Evolutionary conservation across 2,797 vertebrate species (phyloP).

Genomic region (Cryptoblepharus egeriae): DNA sequence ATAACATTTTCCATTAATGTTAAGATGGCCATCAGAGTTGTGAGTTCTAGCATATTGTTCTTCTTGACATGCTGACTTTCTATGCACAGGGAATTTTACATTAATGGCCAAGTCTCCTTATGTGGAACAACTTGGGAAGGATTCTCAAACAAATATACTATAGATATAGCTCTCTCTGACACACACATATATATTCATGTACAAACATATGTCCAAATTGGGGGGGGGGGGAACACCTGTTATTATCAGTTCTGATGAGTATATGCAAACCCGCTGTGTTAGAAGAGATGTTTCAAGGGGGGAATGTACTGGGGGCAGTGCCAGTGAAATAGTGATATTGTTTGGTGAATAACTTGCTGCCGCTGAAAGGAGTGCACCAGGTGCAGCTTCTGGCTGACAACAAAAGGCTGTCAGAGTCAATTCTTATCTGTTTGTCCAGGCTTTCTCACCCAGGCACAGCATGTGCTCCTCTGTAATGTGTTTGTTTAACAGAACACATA

Average conservation of each 20-base stretch:
- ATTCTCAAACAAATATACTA: no score
- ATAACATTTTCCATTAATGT: not conserved
- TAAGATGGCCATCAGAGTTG: not conserved
- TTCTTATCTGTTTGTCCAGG: slow-evolving; percentile 32
- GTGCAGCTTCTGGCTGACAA: slow-evolving; percentile 5
- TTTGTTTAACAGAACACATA: slow-evolving; percentile 25
- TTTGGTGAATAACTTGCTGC: not conserved
- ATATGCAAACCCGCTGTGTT: not conserved
- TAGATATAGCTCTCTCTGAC: no score
- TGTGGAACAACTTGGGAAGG: not conserved
- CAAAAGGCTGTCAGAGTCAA: slow-evolving; percentile 36
- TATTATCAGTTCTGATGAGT: not conserved
- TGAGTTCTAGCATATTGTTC: not conserved
- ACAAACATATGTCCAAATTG: not conserved
- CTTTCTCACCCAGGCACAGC: not conserved
- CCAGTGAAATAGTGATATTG: not conserved
- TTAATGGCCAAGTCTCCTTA: no score
- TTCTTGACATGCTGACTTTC: not conserved
- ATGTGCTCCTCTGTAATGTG: slow-evolving; percentile 5
- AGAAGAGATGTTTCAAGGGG: not conserved
- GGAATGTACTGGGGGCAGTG: not conserved
- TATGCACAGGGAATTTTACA: not conserved
- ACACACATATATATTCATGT: not conserved
- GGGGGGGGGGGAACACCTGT: not conserved
- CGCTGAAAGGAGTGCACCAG: not conserved